Percentiles rank a stretch among this genome's conserved stretches.
These are phyloP conservation scores for Tachina lurida DNA, from an alignment of 2,888 invertebrate species.

Conservation along the genomic window DNA sequence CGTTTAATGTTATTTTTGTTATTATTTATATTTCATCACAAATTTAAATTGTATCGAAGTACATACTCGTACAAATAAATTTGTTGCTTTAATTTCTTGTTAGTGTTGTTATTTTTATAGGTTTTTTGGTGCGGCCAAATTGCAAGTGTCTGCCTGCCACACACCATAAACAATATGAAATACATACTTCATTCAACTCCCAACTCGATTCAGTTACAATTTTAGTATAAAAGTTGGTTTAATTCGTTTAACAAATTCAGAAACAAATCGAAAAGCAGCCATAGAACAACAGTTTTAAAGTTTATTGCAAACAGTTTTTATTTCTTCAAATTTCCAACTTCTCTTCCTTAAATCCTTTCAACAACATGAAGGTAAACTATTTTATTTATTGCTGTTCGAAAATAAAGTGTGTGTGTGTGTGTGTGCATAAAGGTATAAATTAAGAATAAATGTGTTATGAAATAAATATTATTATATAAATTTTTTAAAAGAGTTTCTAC, in stretches of 20 bases:
- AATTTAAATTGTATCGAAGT: conserved; percentile 46
- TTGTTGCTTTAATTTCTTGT: conserved; percentile 18
- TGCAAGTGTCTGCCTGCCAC: conserved; percentile 38
- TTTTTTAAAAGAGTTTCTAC: too few relatives aligned
- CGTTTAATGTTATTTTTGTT: conserved; percentile 33
- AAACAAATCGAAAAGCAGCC: conserved; percentile 80
- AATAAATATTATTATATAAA: too few relatives aligned
- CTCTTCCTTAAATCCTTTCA: conserved; percentile 68
- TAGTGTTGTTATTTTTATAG: conserved; percentile 25
- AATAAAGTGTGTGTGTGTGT: conserved; percentile 4
- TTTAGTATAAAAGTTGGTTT: conserved; percentile 82
- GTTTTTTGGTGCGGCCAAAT: conserved; percentile 69
- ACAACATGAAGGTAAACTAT: conserved; percentile 81
- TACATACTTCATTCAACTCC: conserved; percentile 36
- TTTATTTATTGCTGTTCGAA: neutral
- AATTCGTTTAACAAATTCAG: conserved; percentile 81
- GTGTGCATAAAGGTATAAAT: neutral
- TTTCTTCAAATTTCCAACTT: conserved; percentile 55
- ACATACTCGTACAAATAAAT: conserved; percentile 2
- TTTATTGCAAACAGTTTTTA: conserved; percentile 44
- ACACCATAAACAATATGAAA: conserved; percentile 32
- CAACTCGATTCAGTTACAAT: conserved; percentile 57
- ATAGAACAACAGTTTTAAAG: conserved; percentile 78
- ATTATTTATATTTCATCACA: conserved; percentile 23
- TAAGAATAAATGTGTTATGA: too few relatives aligned